Evolutionary conservation across 2,797 vertebrate species (phyloP), one percentile per base, ranked within the genome.

Genomic region (Anguilla obscura): DNA sequence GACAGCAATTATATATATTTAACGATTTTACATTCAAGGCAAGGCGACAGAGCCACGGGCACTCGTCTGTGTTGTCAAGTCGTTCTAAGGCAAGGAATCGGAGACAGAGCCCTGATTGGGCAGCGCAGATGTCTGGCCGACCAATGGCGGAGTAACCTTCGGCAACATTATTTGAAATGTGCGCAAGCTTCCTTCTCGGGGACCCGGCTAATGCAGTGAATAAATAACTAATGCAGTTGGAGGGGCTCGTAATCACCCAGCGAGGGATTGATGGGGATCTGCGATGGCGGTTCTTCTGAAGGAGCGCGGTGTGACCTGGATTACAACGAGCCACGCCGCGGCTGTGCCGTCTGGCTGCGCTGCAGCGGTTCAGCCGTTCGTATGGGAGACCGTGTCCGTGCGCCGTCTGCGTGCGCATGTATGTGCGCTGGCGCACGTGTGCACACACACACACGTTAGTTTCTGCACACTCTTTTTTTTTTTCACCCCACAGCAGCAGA

Each of bases 1-100:
- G 48, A 85, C 89, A 88, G 90, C 88, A 91, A 92, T 92, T 90
- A 90, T 87, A 91, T 87, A 91, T 89, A 93, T 93, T 91, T 91
- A 92, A 90, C 89, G 52, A 80, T 88, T 89, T 90, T 89, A 89
- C 48, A 24, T 80, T 80, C 48, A 80, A 80, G 21, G 12, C 40
- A 86, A 86, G 66, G 82, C 36, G 85, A 85, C 90, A 36, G 83
- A 33, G 74, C 82, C 76, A 88, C 87, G 85, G 88, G 87, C 87
- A 86, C 88, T 91, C 87, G 88, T 71, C 88, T 30, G 66, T 90
- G 91, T 90, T 90, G 90, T 88, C 88, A 91, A 86, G 91, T 88
- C 80, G 71, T 45, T 91, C 86, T 74, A 60, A 88, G 88, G 89
- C 84, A 89, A 86, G 85, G 74, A 90, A 86, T 30, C n/a, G 5